Evolutionary conservation across 2,888 invertebrate genomes (phyloP), one percentile per base, ranked within the genome.

Genomic region (Agelastica alni): DNA sequence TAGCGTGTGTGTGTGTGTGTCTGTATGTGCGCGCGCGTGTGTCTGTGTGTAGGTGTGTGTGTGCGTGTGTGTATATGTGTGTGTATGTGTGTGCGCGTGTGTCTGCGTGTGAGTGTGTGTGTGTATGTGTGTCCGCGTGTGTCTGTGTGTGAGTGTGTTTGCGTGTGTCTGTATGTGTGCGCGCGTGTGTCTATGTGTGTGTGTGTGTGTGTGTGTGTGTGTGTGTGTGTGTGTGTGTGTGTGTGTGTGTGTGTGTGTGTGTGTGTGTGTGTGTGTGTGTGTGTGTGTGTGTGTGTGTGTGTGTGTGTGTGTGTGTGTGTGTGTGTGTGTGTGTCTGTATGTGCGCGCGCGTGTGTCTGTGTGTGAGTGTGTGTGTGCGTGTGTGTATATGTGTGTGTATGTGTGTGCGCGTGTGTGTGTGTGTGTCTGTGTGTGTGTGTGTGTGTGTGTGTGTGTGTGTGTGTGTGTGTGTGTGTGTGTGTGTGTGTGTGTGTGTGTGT

Each of bases 291-390:
- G 34, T 13, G 13, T 32, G 34, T 32, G 34, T 13, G 13, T 32
- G 34, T 32, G 34, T 13, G 13, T 32, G 34, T 32, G 34, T 13
- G 13, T 32, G 34, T 32, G 34, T 13, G 13, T 32, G 34, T 32
- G 34, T 13, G 13, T 32, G 34, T 32, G 34, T 13, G 13, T 32
- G 34, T 32, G 34, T 13, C 4, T 32, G 34, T 32, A 9, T 13
- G 13, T 13, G 34, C 9, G 34, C 9, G 13, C 9, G 34, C 9
- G 34, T 13, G 13, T 32, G 34, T 32, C 4, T 13, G 13, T 32
- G 34, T 32, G 34, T 13, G 13, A 5, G 34, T 32, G 34, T 13
- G 13, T 32, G 34, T 32, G 34, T 13, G 13, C 9, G 34, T 32
- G 10, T 13, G 13, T 32, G 34, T 32, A 9, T 13, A 9, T 32